Percentiles rank a stretch among this genome's conserved stretches.
Conservation (phyloP, 2,113 vertebrate species). For the Lanius collurio region DNA sequence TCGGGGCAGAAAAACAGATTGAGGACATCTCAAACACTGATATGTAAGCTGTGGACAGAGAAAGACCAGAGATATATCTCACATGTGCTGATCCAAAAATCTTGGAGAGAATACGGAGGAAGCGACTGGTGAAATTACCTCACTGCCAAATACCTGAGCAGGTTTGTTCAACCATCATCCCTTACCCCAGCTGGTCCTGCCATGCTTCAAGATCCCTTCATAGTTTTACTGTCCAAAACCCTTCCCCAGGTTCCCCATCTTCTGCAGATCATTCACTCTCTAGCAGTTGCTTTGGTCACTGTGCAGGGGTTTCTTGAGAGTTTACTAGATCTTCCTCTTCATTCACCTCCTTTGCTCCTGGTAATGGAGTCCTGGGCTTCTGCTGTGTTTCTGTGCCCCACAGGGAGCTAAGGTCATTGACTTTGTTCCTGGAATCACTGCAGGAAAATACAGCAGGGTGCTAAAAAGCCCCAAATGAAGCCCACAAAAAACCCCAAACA, state of each 20-base stretch:
- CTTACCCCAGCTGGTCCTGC: neutral
- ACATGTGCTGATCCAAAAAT: neutral
- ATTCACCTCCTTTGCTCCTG: neutral
- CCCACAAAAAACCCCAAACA: neutral
- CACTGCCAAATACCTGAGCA: neutral
- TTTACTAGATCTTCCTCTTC: neutral
- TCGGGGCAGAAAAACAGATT: neutral
- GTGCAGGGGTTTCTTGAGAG: neutral
- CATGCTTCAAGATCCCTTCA: neutral
- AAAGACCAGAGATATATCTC: neutral
- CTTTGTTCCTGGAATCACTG: slow-evolving; percentile 25
- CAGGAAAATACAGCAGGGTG: slow-evolving; percentile 15
- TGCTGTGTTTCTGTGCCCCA: neutral
- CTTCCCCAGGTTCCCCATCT: neutral
- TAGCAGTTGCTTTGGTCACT: neutral
- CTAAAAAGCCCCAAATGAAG: slow-evolving; percentile 5
- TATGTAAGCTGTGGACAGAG: neutral
- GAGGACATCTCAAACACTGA: neutral
- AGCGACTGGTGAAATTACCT: neutral
- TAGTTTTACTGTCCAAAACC: neutral
- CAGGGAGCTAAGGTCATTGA: slow-evolving; percentile 23
- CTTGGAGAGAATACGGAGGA: neutral
- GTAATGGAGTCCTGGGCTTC: neutral
- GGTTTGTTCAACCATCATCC: neutral
- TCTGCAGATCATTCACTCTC: neutral